phyloP scores from a whole-genome alignment of 2,113 vertebrate species.

The Poeciliopsis turrubarensis region DNA sequence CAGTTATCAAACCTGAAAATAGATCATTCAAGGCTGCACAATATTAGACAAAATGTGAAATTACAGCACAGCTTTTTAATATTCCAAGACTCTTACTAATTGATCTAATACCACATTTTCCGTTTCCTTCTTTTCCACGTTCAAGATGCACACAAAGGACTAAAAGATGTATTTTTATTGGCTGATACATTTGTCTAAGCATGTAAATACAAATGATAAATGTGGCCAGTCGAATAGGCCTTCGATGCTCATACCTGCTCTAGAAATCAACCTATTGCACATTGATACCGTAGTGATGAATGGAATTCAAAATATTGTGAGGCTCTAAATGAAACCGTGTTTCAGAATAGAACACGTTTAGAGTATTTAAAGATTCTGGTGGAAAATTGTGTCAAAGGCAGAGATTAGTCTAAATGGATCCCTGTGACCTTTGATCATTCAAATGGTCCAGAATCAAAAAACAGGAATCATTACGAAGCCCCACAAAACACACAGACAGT shows the following conservation, averaged over 20 bases:
- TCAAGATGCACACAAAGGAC: not conserved
- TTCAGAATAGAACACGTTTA: not conserved
- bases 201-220: too few species aligned
- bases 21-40: not conserved
- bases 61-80: not conserved
- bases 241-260: too few species aligned
- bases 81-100: not conserved
- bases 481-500: not conserved
- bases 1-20: not conserved
- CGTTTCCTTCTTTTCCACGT: not conserved
- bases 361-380: not conserved
- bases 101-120: not conserved
- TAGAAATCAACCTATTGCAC: too few species aligned
- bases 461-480: not conserved
- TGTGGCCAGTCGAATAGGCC: too few species aligned
- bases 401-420: not conserved
- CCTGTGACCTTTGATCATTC: not conserved
- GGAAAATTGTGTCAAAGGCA: not conserved
- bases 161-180: not conserved
- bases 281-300: too few species aligned
- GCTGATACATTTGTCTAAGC: not conserved
- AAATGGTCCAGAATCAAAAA: not conserved
- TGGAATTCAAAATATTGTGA: not conserved
- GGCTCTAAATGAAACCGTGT: not conserved
- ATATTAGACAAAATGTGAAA: not conserved